Base-by-base conservation (phyloP, 2,888 invertebrate species). In the Noctua comes region DNA sequence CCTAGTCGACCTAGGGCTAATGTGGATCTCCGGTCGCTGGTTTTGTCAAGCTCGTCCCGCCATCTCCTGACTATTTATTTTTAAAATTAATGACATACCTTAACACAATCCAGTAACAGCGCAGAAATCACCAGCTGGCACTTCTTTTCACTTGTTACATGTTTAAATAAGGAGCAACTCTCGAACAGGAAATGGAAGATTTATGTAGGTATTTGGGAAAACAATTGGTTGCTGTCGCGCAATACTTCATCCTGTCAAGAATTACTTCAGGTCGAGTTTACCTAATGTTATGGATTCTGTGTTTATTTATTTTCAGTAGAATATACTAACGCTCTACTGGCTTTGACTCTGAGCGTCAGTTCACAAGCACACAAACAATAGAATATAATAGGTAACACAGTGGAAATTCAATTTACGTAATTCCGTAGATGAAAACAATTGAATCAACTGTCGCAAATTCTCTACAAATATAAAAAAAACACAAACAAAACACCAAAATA, bases 121-220 rank as follows among this genome's bases (percentile, higher is more conserved):
- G 43, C 43, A 66, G 66, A 66, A 66, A 43, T 66, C 66, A 43
- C 66, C 21, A n/a, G 18, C 11, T 27, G 21, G n/a, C n/a, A 66
- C 8, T 66, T 43, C n/a, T n/a, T n/a, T n/a, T 66, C n/a, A 43
- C 66, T 66, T 43, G 43, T 66, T 43, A n/a, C 24, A 8, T 43
- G n/a, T 66, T 66, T 10, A 43, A 66, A 64, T 21, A 1, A 1
- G 36, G 5, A 64, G 36, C 21, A 64, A 21, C 21, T 36, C 21
- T 21, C 21, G 11, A 64, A 62, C 62, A 64, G 36, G 36, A 64
- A 64, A 64, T 21, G n/a, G 66, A 18, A 66, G n/a, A 66, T 66
- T 66, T 43, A 66, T 66, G 66, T 43, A 10, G 24, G 18, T 66
- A 66, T 66, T 66, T 66, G 43, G 43, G n/a, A 66, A 66, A 66